These are phyloP conservation scores for Molossus molossus DNA, from an alignment of 2,797 vertebrate species.

Conservation along the genomic window DNA sequence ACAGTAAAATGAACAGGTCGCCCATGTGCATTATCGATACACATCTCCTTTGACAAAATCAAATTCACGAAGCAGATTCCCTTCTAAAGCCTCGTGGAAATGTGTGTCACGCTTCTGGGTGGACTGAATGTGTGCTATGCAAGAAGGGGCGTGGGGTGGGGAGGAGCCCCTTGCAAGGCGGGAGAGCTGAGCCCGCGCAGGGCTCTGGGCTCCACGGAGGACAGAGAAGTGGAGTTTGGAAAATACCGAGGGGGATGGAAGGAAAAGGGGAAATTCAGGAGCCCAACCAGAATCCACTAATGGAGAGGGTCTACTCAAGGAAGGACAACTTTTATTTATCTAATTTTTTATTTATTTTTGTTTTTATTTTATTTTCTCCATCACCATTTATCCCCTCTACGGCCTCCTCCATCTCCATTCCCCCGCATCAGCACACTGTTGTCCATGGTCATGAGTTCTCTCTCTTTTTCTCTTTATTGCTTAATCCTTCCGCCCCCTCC, in stretches of 20 bases:
- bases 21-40: neutral
- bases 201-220: neutral
- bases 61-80: slow-evolving; percentile 57
- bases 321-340: neutral
- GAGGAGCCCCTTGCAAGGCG: slow-evolving; percentile 67
- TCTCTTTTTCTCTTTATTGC: neutral
- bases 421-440: neutral
- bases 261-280: neutral
- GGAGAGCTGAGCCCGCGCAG: slow-evolving; percentile 42
- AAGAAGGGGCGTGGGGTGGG: slow-evolving; percentile 25
- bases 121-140: slow-evolving; percentile 67
- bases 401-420: neutral
- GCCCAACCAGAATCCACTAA: neutral
- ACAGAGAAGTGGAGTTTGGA: neutral
- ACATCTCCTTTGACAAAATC: slow-evolving; percentile 72
- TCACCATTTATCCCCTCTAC: neutral
- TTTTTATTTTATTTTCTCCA: neutral
- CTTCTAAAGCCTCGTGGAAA: slow-evolving; percentile 73
- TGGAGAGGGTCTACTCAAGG: neutral
- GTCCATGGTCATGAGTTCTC: neutral
- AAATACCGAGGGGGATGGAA: neutral
- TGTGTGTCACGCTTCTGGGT: slow-evolving; percentile 73
- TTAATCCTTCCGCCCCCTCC: neutral
- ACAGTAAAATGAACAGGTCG: neutral
- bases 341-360: neutral